phyloP scores from a whole-genome alignment of 2,888 invertebrate genomes.

The Parnassius smintheus region DNA sequence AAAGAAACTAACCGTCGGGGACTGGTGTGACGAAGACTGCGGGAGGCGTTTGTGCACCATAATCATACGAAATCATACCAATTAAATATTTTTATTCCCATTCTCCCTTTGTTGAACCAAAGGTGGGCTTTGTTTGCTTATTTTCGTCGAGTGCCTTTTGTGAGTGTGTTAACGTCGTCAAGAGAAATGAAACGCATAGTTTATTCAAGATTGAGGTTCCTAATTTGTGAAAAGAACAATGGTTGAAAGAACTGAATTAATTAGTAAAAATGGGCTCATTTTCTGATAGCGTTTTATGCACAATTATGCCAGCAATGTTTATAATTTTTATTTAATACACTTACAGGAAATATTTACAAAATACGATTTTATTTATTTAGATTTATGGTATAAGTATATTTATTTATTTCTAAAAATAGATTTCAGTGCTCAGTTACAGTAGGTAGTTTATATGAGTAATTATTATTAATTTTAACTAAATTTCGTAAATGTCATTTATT shows the following conservation, averaged over 20 bases:
- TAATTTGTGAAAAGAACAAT: conserved; percentile 30
- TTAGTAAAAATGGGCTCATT: conserved; percentile 5
- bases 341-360: too few relatives aligned
- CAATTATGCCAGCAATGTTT: not conserved
- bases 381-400: too few relatives aligned
- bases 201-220: conserved; percentile 32
- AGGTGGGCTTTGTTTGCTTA: conserved; percentile 60
- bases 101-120: conserved; percentile 59
- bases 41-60: conserved; percentile 70
- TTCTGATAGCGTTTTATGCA: not conserved
- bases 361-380: too few relatives aligned
- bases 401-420: too few relatives aligned
- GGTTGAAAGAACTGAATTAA: not conserved
- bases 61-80: conserved; percentile 74
- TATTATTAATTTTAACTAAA: too few relatives aligned
- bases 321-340: not conserved
- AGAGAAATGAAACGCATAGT: conserved; percentile 18
- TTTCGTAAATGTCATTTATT: too few relatives aligned
- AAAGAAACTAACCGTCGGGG: conserved; percentile 36
- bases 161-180: conserved; percentile 41
- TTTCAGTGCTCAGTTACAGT: too few relatives aligned
- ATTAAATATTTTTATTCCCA: conserved; percentile 77
- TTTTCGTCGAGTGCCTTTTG: conserved; percentile 58
- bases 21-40: conserved; percentile 42
- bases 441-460: too few relatives aligned